These are phyloP conservation scores for Shinisaurus crocodilurus DNA, from an alignment of 2,113 vertebrate species.

Conservation along the genomic window DNA sequence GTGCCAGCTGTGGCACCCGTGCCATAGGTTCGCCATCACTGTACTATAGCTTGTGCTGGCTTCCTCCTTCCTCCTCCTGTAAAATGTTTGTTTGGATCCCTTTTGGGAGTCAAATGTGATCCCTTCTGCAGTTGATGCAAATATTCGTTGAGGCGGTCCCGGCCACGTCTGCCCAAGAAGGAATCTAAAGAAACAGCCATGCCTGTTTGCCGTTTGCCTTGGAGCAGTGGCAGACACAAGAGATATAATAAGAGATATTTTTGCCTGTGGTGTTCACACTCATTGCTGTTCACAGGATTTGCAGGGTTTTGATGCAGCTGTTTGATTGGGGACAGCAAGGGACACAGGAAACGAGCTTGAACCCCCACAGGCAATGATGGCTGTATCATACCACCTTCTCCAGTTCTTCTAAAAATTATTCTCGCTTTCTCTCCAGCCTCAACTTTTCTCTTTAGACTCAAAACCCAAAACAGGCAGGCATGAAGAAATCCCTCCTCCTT, in stretches of 20 bases:
- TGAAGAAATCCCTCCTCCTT: background rate
- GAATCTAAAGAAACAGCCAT: background rate
- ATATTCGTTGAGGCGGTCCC: background rate
- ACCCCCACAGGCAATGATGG: background rate
- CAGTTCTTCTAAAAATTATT: background rate
- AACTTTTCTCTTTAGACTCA: background rate
- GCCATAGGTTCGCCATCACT: too few relatives aligned
- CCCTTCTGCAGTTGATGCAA: background rate
- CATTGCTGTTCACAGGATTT: background rate
- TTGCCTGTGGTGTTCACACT: background rate
- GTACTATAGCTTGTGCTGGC: background rate
- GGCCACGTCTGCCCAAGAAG: background rate
- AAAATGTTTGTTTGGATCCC: background rate
- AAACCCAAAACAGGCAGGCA: background rate
- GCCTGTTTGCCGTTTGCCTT: background rate
- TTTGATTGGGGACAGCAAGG: background rate
- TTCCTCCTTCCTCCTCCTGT: background rate
- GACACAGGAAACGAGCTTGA: background rate
- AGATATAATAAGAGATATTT: background rate
- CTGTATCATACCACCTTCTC: too few relatives aligned
- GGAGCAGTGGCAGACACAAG: too few relatives aligned
- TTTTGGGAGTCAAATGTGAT: background rate
- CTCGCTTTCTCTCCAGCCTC: background rate
- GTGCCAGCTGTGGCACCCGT: too few relatives aligned
- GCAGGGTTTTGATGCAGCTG: too few relatives aligned